phyloP scores from a whole-genome alignment of 2,113 vertebrate species.

The Tursiops truncatus region DNA sequence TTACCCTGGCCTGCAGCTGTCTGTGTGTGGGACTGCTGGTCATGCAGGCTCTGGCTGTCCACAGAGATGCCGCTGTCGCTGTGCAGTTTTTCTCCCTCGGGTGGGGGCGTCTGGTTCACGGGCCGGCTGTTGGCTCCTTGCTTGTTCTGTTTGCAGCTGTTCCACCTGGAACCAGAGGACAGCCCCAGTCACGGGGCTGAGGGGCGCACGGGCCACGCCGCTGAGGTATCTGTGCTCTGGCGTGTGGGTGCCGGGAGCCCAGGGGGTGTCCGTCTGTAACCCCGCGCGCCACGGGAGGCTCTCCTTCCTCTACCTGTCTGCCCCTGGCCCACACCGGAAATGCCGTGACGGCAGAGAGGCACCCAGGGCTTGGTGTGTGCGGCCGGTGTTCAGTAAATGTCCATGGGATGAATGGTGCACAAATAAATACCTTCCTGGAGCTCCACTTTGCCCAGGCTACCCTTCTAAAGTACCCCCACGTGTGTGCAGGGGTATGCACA shows the following conservation, averaged over 20 bases:
- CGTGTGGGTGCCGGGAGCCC: accelerated
- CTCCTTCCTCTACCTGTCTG: neutral
- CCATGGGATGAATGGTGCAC: neutral
- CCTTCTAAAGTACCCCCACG: slow-evolving; percentile 36
- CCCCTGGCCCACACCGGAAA: accelerated
- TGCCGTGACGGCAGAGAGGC: accelerated
- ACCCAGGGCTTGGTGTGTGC: too few relatives aligned
- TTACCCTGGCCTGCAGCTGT: slow-evolving; percentile 87
- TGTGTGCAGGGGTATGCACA: neutral
- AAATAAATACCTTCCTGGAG: slow-evolving; percentile 9
- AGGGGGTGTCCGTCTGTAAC: accelerated
- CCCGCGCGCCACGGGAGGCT: neutral
- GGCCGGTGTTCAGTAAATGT: neutral
- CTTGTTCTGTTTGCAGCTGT: slow-evolving; percentile 98
- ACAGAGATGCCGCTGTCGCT: slow-evolving; percentile 99
- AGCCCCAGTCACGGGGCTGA: neutral
- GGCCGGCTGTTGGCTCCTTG: slow-evolving; percentile 95
- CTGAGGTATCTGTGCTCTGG: neutral
- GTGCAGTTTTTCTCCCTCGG: slow-evolving; percentile 97
- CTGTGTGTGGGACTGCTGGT: slow-evolving; percentile 89
- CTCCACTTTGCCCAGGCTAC: neutral
- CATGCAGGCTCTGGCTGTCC: slow-evolving; percentile 97
- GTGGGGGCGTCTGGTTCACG: slow-evolving; percentile 94
- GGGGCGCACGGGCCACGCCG: accelerated
- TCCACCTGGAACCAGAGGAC: slow-evolving; percentile 89